phyloP scores from a whole-genome alignment of 2,113 vertebrate species.

The Cyprinodon variegatus region DNA sequence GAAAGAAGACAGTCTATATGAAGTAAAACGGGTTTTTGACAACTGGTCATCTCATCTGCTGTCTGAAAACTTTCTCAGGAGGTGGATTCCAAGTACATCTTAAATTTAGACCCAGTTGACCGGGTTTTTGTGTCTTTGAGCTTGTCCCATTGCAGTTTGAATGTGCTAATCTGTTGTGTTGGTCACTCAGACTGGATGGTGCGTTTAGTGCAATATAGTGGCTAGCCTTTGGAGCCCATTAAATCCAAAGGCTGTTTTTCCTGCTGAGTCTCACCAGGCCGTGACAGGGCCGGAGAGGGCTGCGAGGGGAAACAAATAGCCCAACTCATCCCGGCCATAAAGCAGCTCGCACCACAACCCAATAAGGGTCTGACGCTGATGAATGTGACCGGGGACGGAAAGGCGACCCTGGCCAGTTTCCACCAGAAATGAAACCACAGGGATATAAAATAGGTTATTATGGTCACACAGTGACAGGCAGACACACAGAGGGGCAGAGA shows the following conservation, averaged over 20 bases:
- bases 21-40: slow-evolving; percentile 31
- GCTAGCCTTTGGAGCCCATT: slow-evolving; percentile 77
- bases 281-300: slow-evolving; percentile 77
- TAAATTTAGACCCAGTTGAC: background rate
- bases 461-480: slow-evolving; percentile 74
- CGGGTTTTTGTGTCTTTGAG: slow-evolving; percentile 9
- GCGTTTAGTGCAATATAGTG: slow-evolving; percentile 49
- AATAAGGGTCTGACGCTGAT: slow-evolving; percentile 85
- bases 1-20: slow-evolving; percentile 43
- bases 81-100: slow-evolving; percentile 23
- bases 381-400: slow-evolving; percentile 79
- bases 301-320: slow-evolving; percentile 81
- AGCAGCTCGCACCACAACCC: slow-evolving; percentile 80
- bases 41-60: background rate
- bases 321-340: slow-evolving; percentile 81
- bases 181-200: slow-evolving; percentile 46
- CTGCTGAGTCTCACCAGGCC: slow-evolving; percentile 78
- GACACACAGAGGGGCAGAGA: slow-evolving; percentile 74
- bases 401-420: slow-evolving; percentile 80
- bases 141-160: slow-evolving; percentile 14
- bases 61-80: slow-evolving; percentile 13
- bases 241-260: slow-evolving; percentile 75
- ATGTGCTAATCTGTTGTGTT: slow-evolving; percentile 34
- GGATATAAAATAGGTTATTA: slow-evolving; percentile 84
- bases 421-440: slow-evolving; percentile 82